Evolutionary conservation across 1,140 invertebrate genomes (phyloP), one percentile per base, ranked within the genome.

Genomic region (Drosophila arawakana): DNA sequence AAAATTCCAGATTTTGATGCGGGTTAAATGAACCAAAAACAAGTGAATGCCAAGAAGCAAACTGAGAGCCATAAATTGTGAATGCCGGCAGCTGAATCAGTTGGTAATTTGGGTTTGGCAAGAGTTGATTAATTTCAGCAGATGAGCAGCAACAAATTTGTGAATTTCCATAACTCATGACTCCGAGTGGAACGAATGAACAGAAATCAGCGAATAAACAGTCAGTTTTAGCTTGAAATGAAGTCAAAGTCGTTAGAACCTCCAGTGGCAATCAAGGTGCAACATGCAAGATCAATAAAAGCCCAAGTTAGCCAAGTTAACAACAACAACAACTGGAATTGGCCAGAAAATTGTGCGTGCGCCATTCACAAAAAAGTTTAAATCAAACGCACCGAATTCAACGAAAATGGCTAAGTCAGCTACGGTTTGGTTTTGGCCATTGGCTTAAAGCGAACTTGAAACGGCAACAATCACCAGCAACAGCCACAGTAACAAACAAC

Each of bases 271-370:
- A 78, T 71, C 76, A 75, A 78, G 67, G 68, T 78, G 76, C 76
- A 78, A 78, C 76, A 67, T 44, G 68, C 76, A 78, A 76, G 76
- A 78, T 78, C 76, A 78, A 78, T 67, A 75, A 72, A 70, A 41
- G 54, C 54, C 54, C 54, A 57, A 57, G 21, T 39, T 34, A 39
- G 15, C 52, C 13, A 18, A 46, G 11, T 25, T n/a, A 52, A 13
- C 50, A 54, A 54, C 50, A 54, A 13, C n/a, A n/a, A 55, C 35
- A 50, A 71, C 41, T 41, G n/a, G 25, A 60, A 58, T 60, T 55
- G 49, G 61, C 65, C 73, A 76, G 46, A 70, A 72, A 54, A 67
- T 73, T 73, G 62, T 77, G 74, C 74, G 70, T 77, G 74, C 70
- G 57, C 47, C 69, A 76, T 73, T 73, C 69, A 73, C 74, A 63